Evolutionary conservation across 2,888 invertebrate species (phyloP), one percentile per base, ranked within the genome.

Genomic region (Patella pellucida): DNA sequence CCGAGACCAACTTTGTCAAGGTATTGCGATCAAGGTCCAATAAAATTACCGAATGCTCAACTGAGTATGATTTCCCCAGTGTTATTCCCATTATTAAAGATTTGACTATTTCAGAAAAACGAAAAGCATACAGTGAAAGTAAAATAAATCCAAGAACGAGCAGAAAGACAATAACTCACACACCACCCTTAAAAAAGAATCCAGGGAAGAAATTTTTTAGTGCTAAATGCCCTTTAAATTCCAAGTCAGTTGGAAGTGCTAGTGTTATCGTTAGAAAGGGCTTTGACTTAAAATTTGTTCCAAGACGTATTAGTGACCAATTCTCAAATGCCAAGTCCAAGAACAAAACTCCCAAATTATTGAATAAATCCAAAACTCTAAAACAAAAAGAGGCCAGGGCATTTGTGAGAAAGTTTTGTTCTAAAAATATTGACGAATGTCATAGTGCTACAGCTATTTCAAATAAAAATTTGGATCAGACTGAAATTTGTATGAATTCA

Each of bases 231-330:
- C 85, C 85, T 27, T 79, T 77, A 41, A 41, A 41, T 41, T 82
- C 85, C 14, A 81, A 81, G 14, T 76, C 79, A 50, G 81, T 82
- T 71, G 54, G 68, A n/a, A 69, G 80, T 68, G 82, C 82, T 11
- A 79, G 82, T 71, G 76, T 85, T 23, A 76, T 87, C 11, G 75
- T 85, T 1, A 78, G 78, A 11, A 85, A 82, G 78, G 85, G 86
- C 9, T 87, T 87, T 76, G 81, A 85, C 54, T 76, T 86, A 51
- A 85, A 84, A 72, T 86, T 87, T 83, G 79, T 82, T 52, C 81
- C 84, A 14, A 81, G 77, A 69, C 71, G 79, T 68, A 27, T 77
- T 19, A 73, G 50, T 62, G 62, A 51, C 31, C 23, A 68, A 27
- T 62, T 27, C 52, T 27, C 56, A 73, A 71, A 68, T 52, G 14